A percentile compares a stretch with the other conserved stretches of the same genome.
Conservation (phyloP, 2,113 vertebrate genomes). For the Agapornis roseicollis region DNA sequence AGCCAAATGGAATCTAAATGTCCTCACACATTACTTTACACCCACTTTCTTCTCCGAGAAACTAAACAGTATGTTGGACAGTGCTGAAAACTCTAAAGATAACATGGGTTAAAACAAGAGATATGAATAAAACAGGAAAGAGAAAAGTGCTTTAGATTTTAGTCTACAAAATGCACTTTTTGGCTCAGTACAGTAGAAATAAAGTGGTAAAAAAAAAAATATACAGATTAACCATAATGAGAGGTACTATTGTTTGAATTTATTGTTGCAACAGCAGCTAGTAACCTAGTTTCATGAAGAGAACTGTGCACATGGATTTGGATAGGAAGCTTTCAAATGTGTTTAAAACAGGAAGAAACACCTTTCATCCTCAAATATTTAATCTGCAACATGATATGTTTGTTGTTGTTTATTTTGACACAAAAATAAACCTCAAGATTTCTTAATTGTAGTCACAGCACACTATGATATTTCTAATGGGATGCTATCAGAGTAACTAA, state of each 20-base stretch:
- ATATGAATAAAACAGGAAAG: slow-evolving; percentile 12
- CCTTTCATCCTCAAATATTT: background rate
- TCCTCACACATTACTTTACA: background rate
- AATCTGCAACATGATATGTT: background rate
- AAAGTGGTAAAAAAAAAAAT: background rate
- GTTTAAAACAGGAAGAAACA: background rate
- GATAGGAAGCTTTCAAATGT: background rate
- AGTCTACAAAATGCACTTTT: background rate
- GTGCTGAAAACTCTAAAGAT: slow-evolving; percentile 14
- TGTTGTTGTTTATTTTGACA: background rate
- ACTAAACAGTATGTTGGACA: background rate
- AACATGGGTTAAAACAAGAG: slow-evolving; percentile 24
- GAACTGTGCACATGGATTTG: background rate
- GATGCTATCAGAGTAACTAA: background rate
- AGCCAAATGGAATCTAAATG: slow-evolving; percentile 42
- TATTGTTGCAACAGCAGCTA: background rate
- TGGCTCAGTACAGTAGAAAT: background rate
- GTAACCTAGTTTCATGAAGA: background rate
- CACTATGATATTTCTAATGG: background rate
- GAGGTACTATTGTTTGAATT: background rate
- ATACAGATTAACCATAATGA: background rate
- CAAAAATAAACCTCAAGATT: background rate
- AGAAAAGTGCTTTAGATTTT: background rate
- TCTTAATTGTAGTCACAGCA: background rate
- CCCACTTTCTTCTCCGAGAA: background rate